Base-by-base conservation (phyloP, 2,797 vertebrate genomes). In the Podarcis siculus region DNA sequence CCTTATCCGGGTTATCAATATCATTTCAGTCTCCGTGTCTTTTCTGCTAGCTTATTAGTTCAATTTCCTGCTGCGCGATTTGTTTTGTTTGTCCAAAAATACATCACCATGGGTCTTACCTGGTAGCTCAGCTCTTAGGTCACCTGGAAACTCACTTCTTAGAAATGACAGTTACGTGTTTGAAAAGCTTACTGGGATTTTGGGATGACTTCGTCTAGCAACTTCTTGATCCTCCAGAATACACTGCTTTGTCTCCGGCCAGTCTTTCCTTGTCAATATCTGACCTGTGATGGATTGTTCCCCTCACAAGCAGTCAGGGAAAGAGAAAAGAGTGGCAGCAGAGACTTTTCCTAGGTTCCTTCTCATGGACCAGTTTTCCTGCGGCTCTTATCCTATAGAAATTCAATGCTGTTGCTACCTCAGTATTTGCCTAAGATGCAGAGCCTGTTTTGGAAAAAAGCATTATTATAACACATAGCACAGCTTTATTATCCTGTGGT, bases 1-100 rank as follows among this genome's bases (percentile, higher is more conserved):
- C 90, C 93, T 93, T 92, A 69, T 92, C 92, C 89, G 91, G 87
- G 88, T 82, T 93, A 94, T 88, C 84, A 91, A 89, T 90, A 94
- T 91, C 92, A 93, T 89, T 93, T 94, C 90, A 87, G 71, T 80
- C 80, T 89, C 84, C 89, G 87, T 88, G 92, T 93, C 93, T 64
- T 87, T 86, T 87, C 89, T 90, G 89, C 89, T 91, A 90, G 87
- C 64, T 93, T 93, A 93, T 94, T 89, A 92, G 92, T 94, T 90
- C 92, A 93, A 86, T 83, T 82, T 5, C 58, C 17, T 37, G 23
- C 25, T 66, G 27, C 42, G 39, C 67, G 25, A 69, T 55, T 77
- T 58, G 32, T 77, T 89, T 95, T 45, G 61, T 15, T 55, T 27
- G 49, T 45, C 76, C 71, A 84, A 84, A 81, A 90, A 67, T 83